phyloP scores from a whole-genome alignment of 2,113 vertebrate genomes.

The Osmerus eperlanus region DNA sequence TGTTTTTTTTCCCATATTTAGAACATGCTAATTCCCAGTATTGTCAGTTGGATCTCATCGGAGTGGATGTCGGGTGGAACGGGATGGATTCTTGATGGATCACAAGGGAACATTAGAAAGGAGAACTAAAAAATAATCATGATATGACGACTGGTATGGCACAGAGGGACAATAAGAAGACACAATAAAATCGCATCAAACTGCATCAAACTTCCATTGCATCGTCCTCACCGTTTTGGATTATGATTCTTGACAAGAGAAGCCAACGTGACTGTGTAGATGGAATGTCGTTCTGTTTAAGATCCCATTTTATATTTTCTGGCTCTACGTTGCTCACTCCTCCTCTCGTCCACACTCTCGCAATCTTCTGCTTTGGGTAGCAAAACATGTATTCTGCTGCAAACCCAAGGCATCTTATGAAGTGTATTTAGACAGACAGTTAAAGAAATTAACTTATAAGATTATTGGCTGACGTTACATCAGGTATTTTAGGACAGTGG shows the following conservation, averaged over 20 bases:
- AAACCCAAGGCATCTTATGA: conserved; percentile 40
- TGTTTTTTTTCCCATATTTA: conserved; percentile 37
- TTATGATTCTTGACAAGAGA: conserved; percentile 58
- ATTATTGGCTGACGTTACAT: conserved; percentile 14
- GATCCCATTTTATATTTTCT: conserved; percentile 45
- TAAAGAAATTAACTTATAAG: conserved; percentile 36
- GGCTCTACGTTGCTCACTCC: conserved; percentile 38
- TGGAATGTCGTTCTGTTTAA: conserved; percentile 52
- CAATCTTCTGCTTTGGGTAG: conserved; percentile 65
- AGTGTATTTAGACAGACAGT: conserved; percentile 19
- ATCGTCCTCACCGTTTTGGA: conserved; percentile 44
- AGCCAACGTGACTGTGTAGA: conserved; percentile 62
- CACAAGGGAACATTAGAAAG: conserved; percentile 38
- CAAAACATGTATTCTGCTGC: conserved; percentile 57
- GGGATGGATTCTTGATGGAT: conserved; percentile 49
- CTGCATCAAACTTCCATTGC: conserved; percentile 27
- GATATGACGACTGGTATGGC: conserved; percentile 59
- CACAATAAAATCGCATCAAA: conserved; percentile 29
- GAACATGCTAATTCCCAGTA: conserved; percentile 56
- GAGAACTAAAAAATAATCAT: conserved; percentile 41
- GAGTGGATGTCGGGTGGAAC: conserved; percentile 49
- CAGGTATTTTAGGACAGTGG: conserved; percentile 31
- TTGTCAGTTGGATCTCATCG: conserved; percentile 47
- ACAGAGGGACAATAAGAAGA: conserved; percentile 52
- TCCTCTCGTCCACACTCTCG: conserved; percentile 50